Evolutionary conservation across 2,888 invertebrate genomes (phyloP), one percentile per base, ranked within the genome.

Genomic region (Harpagoxenus sublaevis): DNA sequence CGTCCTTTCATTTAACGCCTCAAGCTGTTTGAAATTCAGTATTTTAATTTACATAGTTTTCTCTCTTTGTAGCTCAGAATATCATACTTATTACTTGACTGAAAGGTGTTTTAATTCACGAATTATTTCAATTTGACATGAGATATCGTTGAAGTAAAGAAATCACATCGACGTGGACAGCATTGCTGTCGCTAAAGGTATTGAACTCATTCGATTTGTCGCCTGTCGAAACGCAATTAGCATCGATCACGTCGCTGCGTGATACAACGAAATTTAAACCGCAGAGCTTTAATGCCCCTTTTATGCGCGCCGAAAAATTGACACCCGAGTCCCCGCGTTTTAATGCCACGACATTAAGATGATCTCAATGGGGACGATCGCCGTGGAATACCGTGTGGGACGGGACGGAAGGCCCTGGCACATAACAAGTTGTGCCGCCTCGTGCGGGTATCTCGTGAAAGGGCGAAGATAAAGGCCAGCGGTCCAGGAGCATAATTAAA

Each of bases 401-500:
- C 88, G 90, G 89, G 87, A 88, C 89, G 86, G 77, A 85, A 86
- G 70, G 48, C 83, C 79, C 82, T 68, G 88, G 91, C 79, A 75
- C 87, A 90, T 91, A 91, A 91, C 91, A 91, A 91, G 90, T 90
- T 88, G 90, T 84, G 66, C 85, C 91, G 90, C 90, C 79, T 91
- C 92, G 91, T 92, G 92, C 91, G 90, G 87, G 90, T 89, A 90
- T 90, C 88, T 86, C 89, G 88, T 89, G 89, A 91, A 91, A 90
- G 89, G 82, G 83, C 68, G 85, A 84, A 89, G 89, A 91, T 89
- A 90, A 89, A 91, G 90, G 84, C 75, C 88, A 85, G 89, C 89
- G 92, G 87, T 88, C 84, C 86, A 79, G 78, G 73, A 86, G 90
- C 90, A 94, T 93, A 94, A 94, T 94, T 93, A 94, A 94, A 93